These are phyloP conservation scores for Merops nubicus DNA, from an alignment of 2,113 vertebrate genomes.

Conservation along the genomic window DNA sequence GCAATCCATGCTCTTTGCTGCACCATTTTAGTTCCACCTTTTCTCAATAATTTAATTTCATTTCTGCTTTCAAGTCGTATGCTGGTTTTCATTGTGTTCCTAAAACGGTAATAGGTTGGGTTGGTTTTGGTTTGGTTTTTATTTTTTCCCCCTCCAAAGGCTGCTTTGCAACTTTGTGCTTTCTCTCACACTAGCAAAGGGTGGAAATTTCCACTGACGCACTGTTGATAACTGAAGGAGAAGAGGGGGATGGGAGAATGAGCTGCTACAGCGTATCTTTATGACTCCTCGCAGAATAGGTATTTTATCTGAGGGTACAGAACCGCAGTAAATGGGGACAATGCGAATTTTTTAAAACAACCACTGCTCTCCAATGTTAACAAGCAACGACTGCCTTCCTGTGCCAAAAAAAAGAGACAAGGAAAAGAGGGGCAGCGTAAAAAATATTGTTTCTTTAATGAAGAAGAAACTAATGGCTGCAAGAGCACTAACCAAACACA, in stretches of 20 bases:
- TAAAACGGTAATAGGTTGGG: not conserved
- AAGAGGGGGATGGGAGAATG: constrained; percentile 39
- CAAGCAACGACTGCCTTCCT: not conserved
- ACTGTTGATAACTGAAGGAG: constrained; percentile 65
- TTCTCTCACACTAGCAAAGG: constrained; percentile 53
- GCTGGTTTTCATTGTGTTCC: not conserved
- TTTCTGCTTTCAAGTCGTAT: not conserved
- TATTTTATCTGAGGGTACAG: constrained; percentile 41
- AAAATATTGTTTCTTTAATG: not conserved
- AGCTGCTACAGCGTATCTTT: constrained; percentile 52
- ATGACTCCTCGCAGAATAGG: constrained; percentile 41
- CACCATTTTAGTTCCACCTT: not conserved
- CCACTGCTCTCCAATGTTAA: not conserved
- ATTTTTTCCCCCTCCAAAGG: not conserved
- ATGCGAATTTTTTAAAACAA: not conserved
- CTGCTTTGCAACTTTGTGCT: constrained; percentile 43
- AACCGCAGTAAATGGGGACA: not conserved
- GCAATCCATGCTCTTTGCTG: not conserved
- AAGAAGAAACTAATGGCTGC: not conserved
- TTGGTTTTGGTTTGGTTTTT: not conserved
- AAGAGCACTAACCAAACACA: not conserved
- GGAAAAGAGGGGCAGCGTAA: not conserved
- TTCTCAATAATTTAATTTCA: not conserved
- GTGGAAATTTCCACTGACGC: constrained; percentile 82
- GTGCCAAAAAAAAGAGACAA: not conserved